Percentiles rank a stretch among this genome's conserved stretches.
phyloP scores from a whole-genome alignment of 2,888 invertebrate species.

The Eupithecia vulgata region DNA sequence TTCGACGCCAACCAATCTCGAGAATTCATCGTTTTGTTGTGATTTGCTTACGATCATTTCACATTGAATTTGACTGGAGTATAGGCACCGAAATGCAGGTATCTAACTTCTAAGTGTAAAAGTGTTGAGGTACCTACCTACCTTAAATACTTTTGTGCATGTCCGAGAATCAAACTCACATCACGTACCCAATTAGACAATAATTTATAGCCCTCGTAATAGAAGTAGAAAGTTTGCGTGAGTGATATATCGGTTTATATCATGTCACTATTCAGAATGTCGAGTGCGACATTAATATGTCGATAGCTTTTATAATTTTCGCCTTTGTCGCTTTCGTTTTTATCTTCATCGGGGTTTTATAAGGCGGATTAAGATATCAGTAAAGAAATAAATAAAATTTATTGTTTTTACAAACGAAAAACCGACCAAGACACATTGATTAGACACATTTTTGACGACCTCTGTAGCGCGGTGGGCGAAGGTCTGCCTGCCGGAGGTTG shows the following conservation, averaged over 20 bases:
- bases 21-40: no score
- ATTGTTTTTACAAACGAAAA: no score
- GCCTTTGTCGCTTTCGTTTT: constrained; percentile 5
- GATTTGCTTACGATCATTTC: no score
- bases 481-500: no score
- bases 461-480: no score
- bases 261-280: not conserved
- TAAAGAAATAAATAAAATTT: not conserved
- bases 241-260: constrained; percentile 1
- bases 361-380: not conserved
- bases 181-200: constrained; percentile 4
- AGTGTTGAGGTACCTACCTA: not conserved
- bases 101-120: no score
- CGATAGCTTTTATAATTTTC: not conserved
- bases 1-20: no score
- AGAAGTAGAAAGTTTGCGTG: not conserved
- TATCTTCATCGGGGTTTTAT: not conserved
- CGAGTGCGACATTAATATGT: not conserved
- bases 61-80: no score
- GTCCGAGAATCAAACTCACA: not conserved
- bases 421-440: no score
- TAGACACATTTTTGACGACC: no score
- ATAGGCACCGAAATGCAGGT: no score
- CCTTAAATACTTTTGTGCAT: not conserved
- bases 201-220: constrained; percentile 4